Conservation (phyloP, 2,113 vertebrate genomes). For the Phrynosoma blainvillii region DNA sequence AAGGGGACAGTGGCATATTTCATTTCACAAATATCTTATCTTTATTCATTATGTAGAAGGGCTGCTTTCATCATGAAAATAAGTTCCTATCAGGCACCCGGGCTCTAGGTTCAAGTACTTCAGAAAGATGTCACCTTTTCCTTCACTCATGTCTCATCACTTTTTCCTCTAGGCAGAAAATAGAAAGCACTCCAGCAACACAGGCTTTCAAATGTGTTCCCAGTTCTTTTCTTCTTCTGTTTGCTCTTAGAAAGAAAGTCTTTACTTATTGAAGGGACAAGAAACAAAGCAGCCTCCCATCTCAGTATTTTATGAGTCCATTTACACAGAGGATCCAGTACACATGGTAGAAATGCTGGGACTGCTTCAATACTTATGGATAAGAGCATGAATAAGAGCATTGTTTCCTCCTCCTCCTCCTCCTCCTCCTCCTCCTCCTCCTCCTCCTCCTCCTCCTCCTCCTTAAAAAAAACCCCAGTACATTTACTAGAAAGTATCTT, state of each 20-base stretch:
- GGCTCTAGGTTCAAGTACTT: conserved; percentile 33
- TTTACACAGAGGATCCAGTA: not conserved
- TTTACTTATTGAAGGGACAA: conserved; percentile 13
- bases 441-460: not conserved
- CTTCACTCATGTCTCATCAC: conserved; percentile 3
- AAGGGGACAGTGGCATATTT: conserved; percentile 44
- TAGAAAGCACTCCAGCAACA: not conserved
- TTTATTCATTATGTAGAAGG: conserved; percentile 62
- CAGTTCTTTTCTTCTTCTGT: not conserved
- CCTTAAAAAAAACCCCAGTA: too few species aligned
- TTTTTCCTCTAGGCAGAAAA: conserved; percentile 29
- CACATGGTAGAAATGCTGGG: too few species aligned
- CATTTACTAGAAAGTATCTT: too few species aligned
- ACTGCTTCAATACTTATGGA: too few species aligned
- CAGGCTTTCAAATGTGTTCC: conserved; percentile 5
- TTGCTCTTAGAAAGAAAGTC: not conserved
- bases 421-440: not conserved
- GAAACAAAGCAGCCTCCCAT: not conserved
- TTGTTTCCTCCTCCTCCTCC: not conserved
- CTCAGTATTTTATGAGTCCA: not conserved
- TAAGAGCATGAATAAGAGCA: not conserved
- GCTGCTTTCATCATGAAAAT: conserved; percentile 42
- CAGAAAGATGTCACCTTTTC: conserved; percentile 18
- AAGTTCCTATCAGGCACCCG: conserved; percentile 22
- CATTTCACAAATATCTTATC: conserved; percentile 61